Conservation (phyloP, 2,797 vertebrate genomes). For the Tympanoctomys barrerae region DNA sequence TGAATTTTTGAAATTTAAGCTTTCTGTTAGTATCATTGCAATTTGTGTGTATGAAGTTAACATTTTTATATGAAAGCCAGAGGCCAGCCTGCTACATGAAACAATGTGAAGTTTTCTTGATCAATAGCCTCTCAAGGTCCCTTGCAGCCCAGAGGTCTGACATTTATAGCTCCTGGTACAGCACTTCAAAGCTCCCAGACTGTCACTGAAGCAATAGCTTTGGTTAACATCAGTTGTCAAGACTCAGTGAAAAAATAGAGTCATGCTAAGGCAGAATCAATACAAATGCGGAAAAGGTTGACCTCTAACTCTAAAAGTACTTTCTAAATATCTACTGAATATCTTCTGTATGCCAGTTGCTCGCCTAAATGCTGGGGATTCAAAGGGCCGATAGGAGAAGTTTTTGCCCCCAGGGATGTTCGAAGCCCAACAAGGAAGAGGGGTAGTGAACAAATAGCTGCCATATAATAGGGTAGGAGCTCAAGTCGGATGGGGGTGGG, state of each 20-base stretch:
- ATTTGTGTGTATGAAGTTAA: neutral
- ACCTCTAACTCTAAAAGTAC: neutral
- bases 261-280: slow-evolving; percentile 34
- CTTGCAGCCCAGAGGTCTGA: neutral
- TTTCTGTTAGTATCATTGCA: neutral
- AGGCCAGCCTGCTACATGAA: neutral
- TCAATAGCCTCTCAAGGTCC: neutral
- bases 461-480: neutral
- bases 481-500: neutral
- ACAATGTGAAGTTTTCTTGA: neutral
- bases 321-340: slow-evolving; percentile 39
- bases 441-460: neutral
- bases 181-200: neutral
- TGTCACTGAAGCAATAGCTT: neutral
- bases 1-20: neutral
- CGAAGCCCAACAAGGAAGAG: neutral
- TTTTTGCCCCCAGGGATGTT: neutral
- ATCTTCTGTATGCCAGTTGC: neutral
- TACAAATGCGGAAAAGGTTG: slow-evolving; percentile 28
- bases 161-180: neutral
- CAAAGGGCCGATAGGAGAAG: neutral
- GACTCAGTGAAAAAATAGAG: slow-evolving; percentile 30
- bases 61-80: slow-evolving; percentile 45
- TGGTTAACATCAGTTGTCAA: slow-evolving; percentile 7
- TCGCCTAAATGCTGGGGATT: neutral